A percentile compares a stretch with the other conserved stretches of the same genome.
Evolutionary conservation across 2,113 vertebrate genomes (phyloP).

Genomic region (Pelobates fuscus): DNA sequence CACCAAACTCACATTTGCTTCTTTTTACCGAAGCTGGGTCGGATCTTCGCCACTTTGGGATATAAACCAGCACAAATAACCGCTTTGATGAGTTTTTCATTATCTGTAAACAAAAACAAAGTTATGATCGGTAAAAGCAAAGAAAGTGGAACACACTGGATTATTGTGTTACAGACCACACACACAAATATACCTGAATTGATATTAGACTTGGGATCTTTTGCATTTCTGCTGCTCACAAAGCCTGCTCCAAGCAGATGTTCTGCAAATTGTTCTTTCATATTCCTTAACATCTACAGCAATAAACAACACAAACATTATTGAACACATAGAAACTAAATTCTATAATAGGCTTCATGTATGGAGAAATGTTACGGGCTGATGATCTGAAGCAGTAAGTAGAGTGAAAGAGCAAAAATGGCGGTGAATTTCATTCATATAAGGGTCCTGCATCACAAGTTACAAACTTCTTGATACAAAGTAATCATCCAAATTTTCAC

Average conservation of each 20-base stretch:
- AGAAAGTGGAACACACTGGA: not conserved
- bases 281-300: slow-evolving; percentile 91
- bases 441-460: too few relatives aligned
- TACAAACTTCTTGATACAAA: too few relatives aligned
- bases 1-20: slow-evolving; percentile 87
- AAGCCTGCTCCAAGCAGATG: slow-evolving; percentile 90
- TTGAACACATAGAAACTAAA: too few relatives aligned
- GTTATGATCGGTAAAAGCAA: not conserved
- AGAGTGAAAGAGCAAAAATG: too few relatives aligned
- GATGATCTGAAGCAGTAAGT: too few relatives aligned
- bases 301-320: not conserved
- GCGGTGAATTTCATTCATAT: too few relatives aligned
- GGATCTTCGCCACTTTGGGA: slow-evolving; percentile 96
- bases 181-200: slow-evolving; percentile 80
- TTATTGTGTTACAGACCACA: not conserved
- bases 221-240: slow-evolving; percentile 84
- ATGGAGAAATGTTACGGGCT: too few relatives aligned
- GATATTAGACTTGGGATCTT: slow-evolving; percentile 86
- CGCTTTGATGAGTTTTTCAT: slow-evolving; percentile 96
- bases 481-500: too few relatives aligned
- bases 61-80: slow-evolving; percentile 96
- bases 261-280: slow-evolving; percentile 97
- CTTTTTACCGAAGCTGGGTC: slow-evolving; percentile 84
- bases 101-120: slow-evolving; percentile 71
- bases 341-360: too few relatives aligned